Conservation (phyloP, 1,140 invertebrate species). For the Epicauta chinensis region DNA sequence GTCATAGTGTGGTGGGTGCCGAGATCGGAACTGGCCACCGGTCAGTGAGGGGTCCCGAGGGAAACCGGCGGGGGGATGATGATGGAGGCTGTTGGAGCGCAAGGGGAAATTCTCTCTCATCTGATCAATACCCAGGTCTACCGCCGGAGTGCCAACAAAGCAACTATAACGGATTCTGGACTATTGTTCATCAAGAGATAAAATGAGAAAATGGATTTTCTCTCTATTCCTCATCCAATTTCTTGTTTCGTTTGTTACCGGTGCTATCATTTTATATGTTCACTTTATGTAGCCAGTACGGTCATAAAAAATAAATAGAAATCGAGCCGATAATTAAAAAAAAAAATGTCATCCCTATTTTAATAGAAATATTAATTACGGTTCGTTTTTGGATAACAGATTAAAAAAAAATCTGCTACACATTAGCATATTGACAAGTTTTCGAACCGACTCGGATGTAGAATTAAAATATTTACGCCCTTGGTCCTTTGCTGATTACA, state of each 20-base stretch:
- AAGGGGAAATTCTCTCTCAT: constrained; percentile 26
- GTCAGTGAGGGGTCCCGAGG: constrained; percentile 18
- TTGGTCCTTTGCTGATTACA: constrained; percentile 34
- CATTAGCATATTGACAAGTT: constrained; percentile 16
- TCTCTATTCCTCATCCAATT: constrained; percentile 20
- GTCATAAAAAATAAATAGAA: too few relatives aligned
- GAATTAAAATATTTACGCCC: constrained; percentile 40
- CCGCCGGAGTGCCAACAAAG: constrained; percentile 44
- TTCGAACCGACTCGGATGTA: constrained; percentile 2
- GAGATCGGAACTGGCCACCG: constrained; percentile 32
- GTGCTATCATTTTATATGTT: constrained; percentile 13
- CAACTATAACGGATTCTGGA: constrained; percentile 45
- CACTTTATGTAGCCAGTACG: constrained; percentile 3
- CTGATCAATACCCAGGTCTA: constrained; percentile 46
- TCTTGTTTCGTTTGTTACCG: constrained; percentile 16
- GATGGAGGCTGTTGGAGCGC: constrained; percentile 16
- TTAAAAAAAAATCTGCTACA: too few relatives aligned
- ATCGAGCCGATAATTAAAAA: too few relatives aligned
- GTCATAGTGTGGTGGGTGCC: constrained; percentile 40
- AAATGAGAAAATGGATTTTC: constrained; percentile 44
- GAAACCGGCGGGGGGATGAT: constrained; percentile 12
- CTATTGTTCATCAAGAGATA: constrained; percentile 45
- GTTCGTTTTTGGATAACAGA: too few relatives aligned
- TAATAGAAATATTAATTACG: too few relatives aligned
- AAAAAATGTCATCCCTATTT: too few relatives aligned